phyloP scores from a whole-genome alignment of 2,888 invertebrate species.

The Homarus gammarus region DNA sequence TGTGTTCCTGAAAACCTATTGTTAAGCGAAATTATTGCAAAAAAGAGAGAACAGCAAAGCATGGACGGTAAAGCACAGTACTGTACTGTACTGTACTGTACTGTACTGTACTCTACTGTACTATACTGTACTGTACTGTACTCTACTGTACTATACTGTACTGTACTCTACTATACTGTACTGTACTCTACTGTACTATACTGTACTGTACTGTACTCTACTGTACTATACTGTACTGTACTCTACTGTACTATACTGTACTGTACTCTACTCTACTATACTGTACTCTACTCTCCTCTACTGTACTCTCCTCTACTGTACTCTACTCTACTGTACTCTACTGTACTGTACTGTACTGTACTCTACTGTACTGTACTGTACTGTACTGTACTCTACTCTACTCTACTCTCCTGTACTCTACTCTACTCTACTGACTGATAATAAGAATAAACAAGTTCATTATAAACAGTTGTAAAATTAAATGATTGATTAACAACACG shows the following conservation, averaged over 20 bases:
- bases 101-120: background rate
- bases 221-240: background rate
- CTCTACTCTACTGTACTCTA: background rate
- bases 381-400: background rate
- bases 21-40: no score
- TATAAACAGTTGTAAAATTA: no score
- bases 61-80: background rate
- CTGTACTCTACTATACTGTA: background rate
- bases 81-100: constrained; percentile 11
- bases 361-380: background rate
- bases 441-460: no score
- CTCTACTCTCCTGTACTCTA: background rate
- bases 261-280: background rate
- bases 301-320: background rate
- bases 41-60: no score
- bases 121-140: background rate
- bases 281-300: background rate
- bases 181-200: background rate
- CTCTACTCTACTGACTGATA: background rate
- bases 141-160: background rate
- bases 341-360: constrained; percentile 1
- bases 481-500: no score
- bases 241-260: background rate
- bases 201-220: background rate
- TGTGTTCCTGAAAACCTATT: no score